Evolutionary conservation across 2,888 invertebrate species (phyloP).

Genomic region (Drosophila seclusa): DNA sequence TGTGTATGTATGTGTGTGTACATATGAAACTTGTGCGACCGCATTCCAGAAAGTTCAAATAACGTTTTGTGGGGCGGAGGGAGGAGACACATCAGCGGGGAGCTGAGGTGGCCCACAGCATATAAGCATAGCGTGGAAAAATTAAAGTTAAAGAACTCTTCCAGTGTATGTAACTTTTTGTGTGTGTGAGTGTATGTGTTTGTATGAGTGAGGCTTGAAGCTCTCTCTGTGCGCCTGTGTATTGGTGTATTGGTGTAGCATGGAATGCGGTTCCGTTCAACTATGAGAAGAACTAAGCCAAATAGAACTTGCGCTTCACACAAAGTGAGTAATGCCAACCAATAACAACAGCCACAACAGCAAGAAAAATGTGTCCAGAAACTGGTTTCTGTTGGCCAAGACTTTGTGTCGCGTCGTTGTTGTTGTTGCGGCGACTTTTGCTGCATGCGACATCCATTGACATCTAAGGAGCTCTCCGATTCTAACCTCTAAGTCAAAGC

Average conservation of each 20-base stretch:
- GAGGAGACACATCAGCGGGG: constrained; percentile 23
- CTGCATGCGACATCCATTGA: constrained; percentile 58
- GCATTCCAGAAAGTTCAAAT: constrained; percentile 78
- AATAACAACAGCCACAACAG: neutral
- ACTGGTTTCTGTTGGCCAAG: constrained; percentile 69
- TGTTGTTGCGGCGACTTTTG: constrained; percentile 14
- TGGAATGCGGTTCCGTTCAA: constrained; percentile 72
- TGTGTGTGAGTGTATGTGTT: constrained; percentile 29
- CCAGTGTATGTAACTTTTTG: constrained; percentile 34
- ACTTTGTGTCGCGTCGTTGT: constrained; percentile 62
- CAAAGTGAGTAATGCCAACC: constrained; percentile 54
- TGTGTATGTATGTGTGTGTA: constrained; percentile 1
- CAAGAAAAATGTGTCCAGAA: constrained; percentile 53
- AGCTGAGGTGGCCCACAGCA: constrained; percentile 41
- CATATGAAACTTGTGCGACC: constrained; percentile 69
- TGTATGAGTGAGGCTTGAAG: constrained; percentile 36
- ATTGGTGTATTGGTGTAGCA: constrained; percentile 42
- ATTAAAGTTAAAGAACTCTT: constrained; percentile 69
- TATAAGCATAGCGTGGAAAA: constrained; percentile 60
- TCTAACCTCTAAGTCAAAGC: constrained; percentile 61
- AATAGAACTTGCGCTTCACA: constrained; percentile 68
- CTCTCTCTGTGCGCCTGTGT: constrained; percentile 42
- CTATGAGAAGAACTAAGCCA: constrained; percentile 63
- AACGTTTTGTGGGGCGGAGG: constrained; percentile 41
- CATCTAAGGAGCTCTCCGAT: constrained; percentile 59